Base-by-base conservation (phyloP, 2,888 invertebrate species). In the Omphaloscelis lunosa region DNA sequence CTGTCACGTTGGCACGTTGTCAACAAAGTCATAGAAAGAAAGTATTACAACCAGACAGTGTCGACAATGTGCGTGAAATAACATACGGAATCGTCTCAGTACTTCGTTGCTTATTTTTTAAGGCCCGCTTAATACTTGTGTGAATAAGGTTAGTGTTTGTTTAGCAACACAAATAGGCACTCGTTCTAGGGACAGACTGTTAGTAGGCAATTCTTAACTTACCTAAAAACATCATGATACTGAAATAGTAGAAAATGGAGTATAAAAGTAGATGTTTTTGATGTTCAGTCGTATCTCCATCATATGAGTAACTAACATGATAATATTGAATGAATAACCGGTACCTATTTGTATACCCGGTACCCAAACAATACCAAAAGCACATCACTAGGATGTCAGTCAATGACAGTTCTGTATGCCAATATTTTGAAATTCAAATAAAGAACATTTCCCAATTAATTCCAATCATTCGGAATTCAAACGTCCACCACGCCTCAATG, bases 401-500 rank as follows among this genome's bases (percentile, higher is more conserved):
- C 48, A 58, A 79, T 63, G 48, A 39, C 8, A 72, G 11, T 63
- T 48, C 27, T n/a, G 29, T 17, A 51, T 20, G 17, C 29, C 8
- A 61, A 61, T 41, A 74, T 56, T 66, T 63, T 66, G 39, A 69
- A 83, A 77, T 75, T 83, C 83, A 75, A 83, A 86, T 72, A 83
- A 77, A 56, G 59, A 77, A 72, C 74, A 27, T 45, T 67, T 39
- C 45, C 65, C 69, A 72, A 74, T 72, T 20, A 45, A 80, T 80
- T 79, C 61, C 58, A 77, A 65, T 61, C 70, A 72, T 83, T 72
- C 59, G 62, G 39, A 59, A 72, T 85, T 80, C 72, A 72, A 86
- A 80, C 58, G 70, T 61, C 53, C 70, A 74, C 76, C 78, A 83
- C 87, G 86, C 89, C 83, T 80, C 71, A 74, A 3, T 48, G 80